Evolutionary conservation across 1,140 invertebrate genomes (phyloP).

Genomic region (Ceratosolen solmsi): DNA sequence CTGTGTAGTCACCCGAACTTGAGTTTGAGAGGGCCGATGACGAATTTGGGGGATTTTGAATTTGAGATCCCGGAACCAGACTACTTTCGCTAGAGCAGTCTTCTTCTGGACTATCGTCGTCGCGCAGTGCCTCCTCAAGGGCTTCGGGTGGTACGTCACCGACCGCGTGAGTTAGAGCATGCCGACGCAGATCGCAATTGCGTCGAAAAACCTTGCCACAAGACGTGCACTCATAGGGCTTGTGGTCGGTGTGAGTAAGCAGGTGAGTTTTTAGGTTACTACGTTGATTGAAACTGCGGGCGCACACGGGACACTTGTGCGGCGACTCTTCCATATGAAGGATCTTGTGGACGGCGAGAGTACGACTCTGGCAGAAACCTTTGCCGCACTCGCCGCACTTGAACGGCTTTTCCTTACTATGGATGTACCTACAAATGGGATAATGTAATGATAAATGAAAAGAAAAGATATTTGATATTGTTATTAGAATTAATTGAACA

Average conservation of each 20-base stretch:
- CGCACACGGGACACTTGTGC: constrained; percentile 93
- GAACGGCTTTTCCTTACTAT: constrained; percentile 97
- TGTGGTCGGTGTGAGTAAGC: constrained; percentile 95
- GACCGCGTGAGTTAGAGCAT: constrained; percentile 88
- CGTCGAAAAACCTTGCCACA: constrained; percentile 91
- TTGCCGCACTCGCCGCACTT: constrained; percentile 96
- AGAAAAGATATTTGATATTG: no score
- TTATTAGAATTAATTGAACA: no score
- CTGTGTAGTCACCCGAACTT: constrained; percentile 52
- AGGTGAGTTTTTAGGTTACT: constrained; percentile 95
- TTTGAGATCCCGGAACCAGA: constrained; percentile 16
- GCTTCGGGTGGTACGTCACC: constrained; percentile 84
- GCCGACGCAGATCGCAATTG: constrained; percentile 88
- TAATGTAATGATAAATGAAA: no score
- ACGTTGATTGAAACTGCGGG: constrained; percentile 90
- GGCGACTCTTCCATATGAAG: constrained; percentile 93
- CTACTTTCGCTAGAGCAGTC: constrained; percentile 61
- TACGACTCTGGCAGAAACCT: constrained; percentile 96
- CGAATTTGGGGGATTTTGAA: not conserved
- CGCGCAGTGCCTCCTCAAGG: constrained; percentile 78
- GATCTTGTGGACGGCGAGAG: constrained; percentile 94
- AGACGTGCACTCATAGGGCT: constrained; percentile 92
- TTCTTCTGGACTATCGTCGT: constrained; percentile 76
- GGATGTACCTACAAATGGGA: constrained; percentile 89
- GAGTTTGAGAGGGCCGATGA: constrained; percentile 68